These are phyloP conservation scores for Tricholaema leucomelas DNA, from an alignment of 2,113 vertebrate species.

Conservation along the genomic window DNA sequence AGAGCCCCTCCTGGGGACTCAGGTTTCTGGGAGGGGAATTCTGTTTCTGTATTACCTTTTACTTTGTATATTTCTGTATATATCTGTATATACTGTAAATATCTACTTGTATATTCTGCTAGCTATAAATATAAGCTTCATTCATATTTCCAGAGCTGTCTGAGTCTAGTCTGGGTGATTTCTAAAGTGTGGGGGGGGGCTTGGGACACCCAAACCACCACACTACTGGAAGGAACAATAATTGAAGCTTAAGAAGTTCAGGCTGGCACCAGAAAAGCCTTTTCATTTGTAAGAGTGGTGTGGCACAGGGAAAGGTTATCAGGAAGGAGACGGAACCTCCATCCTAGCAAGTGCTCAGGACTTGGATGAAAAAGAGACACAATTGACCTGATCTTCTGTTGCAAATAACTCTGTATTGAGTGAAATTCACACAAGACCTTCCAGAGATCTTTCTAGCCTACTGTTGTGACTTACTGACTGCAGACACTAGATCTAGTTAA, in stretches of 20 bases:
- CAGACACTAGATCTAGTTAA: neutral
- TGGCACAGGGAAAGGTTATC: neutral
- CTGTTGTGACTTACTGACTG: neutral
- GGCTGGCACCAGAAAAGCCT: neutral
- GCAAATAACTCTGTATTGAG: neutral
- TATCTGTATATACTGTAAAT: too few relatives aligned
- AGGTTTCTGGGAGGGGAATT: too few relatives aligned
- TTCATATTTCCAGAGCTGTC: too few relatives aligned
- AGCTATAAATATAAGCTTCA: too few relatives aligned
- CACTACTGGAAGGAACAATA: neutral
- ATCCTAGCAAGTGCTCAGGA: neutral
- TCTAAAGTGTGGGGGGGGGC: too few relatives aligned
- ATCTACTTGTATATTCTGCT: too few relatives aligned
- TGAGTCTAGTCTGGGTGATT: too few relatives aligned
- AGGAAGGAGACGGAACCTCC: too few relatives aligned
- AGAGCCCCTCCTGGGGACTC: too few relatives aligned
- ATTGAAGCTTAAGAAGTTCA: neutral
- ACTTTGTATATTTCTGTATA: too few relatives aligned
- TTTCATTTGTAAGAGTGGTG: neutral
- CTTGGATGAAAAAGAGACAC: neutral
- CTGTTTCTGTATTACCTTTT: too few relatives aligned
- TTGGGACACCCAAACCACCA: too few relatives aligned
- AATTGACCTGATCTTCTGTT: neutral
- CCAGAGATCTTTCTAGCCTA: neutral
- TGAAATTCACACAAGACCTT: neutral